Conservation (phyloP, 1,140 invertebrate species). For the Ceratoteleas bidentatus region DNA sequence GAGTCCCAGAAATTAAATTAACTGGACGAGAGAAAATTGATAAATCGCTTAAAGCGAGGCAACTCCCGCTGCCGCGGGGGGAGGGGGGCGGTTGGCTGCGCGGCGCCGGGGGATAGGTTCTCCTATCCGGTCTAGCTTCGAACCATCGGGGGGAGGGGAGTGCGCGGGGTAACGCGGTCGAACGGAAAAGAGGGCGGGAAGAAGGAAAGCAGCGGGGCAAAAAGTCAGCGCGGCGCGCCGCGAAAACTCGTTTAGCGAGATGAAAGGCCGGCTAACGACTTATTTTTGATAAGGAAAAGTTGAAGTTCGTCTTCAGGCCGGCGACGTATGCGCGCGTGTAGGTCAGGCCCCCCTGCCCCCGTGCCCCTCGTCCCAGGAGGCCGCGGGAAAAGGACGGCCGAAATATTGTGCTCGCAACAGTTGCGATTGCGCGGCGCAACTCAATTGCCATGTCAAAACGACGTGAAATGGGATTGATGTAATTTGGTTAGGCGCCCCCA, state of each 20-base stretch:
- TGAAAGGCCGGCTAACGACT: slow-evolving; percentile 81
- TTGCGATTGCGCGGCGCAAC: slow-evolving; percentile 74
- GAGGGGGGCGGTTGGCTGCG: neutral
- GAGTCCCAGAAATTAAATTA: slow-evolving; percentile 75
- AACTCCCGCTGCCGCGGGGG: slow-evolving; percentile 8
- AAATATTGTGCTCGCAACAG: slow-evolving; percentile 72
- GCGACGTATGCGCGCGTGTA: slow-evolving; percentile 25
- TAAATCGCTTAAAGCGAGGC: slow-evolving; percentile 80
- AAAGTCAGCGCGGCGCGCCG: slow-evolving; percentile 73
- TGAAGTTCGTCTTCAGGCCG: slow-evolving; percentile 72
- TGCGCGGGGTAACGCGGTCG: neutral
- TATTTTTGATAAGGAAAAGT: slow-evolving; percentile 82
- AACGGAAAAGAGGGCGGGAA: slow-evolving; percentile 31
- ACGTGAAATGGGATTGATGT: slow-evolving; percentile 82
- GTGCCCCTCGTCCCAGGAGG: slow-evolving; percentile 20
- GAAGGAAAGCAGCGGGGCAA: slow-evolving; percentile 60
- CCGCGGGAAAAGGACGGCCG: slow-evolving; percentile 39
- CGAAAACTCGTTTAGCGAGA: slow-evolving; percentile 82
- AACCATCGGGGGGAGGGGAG: no score
- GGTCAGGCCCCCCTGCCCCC: slow-evolving; percentile 13
- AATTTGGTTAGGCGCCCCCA: slow-evolving; percentile 78
- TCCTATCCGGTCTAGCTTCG: no score
- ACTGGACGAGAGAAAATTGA: slow-evolving; percentile 75
- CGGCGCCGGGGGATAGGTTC: neutral
- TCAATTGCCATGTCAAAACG: slow-evolving; percentile 81